Evolutionary conservation across 2,113 vertebrate genomes (phyloP), one percentile per base, ranked within the genome.

Genomic region (Progne subis): DNA sequence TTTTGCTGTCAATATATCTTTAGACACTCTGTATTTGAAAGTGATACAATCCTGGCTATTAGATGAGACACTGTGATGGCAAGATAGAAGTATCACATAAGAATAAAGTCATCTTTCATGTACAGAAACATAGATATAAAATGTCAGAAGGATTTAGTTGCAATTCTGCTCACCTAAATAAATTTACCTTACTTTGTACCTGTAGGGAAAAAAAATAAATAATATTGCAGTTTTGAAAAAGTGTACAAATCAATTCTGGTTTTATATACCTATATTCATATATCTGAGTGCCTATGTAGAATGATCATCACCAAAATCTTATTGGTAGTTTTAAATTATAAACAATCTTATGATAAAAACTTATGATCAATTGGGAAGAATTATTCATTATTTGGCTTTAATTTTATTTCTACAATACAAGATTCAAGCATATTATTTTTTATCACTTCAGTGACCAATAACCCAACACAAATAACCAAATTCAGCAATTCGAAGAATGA

Each of bases 211-310:
- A 53, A 59, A 11, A 9, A 5, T 11, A 11, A 9, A 5, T 11
- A 68, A 56, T 16, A 74, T 31, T 34, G 9, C 2, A 50, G 5
- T 57, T 84, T 32, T 59, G 11, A 41, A 76, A 69, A 82, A 63
- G 25, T 56, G 1, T 1, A 57, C 0, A 0, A 32, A 9, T 43
- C 9, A 56, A 12, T 47, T 1, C 3, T 75, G 29, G 7, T 4
- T 79, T 86, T 34, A 21, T 68, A 52, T 41, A 47, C 0, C 6
- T 37, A 2, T 26, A 49, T 82, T 56, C 14, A 32, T 23, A 26
- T 17, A 6, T 16, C n/a, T 63, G n/a, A 25, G 2, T 84, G 5
- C 16, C 31, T 57, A 37, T 19, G 11, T 11, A 78, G 50, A 76
- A 68, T 0, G 3, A 76, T 20, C 6, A n/a, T 39, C 6, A 57